Conservation (phyloP, 2,113 vertebrate species). For the Ceuthmochares aereus region DNA sequence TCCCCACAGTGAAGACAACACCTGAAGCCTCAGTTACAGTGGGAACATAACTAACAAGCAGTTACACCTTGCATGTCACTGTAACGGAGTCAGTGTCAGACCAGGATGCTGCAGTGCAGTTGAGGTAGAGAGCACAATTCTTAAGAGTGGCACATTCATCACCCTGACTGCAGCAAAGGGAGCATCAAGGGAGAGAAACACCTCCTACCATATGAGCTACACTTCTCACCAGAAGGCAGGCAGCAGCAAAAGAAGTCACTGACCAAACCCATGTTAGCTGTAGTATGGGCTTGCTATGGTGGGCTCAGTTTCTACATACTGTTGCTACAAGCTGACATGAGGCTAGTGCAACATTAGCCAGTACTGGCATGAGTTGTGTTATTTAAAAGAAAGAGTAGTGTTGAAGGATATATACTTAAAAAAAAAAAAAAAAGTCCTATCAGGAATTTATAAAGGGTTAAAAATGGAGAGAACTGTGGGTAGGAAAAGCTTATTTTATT, state of each 20-base stretch:
- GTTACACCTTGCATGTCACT: too few species aligned
- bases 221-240: not conserved
- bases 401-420: not conserved
- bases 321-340: not conserved
- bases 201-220: not conserved
- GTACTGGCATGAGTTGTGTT: not conserved
- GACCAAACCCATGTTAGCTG: not conserved
- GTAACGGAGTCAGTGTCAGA: fast-evolving
- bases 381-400: not conserved
- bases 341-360: not conserved
- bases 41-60: too few species aligned
- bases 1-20: not conserved
- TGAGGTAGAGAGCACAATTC: not conserved
- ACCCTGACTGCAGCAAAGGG: not conserved
- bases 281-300: not conserved
- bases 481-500: not conserved
- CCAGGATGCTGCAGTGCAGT: not conserved
- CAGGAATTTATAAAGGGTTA: not conserved
- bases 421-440: not conserved
- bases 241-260: not conserved
- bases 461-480: not conserved
- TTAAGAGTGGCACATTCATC: not conserved
- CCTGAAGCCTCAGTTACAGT: not conserved
- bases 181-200: not conserved
- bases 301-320: not conserved